phyloP scores from a whole-genome alignment of 2,888 invertebrate genomes.

The Gonocerus acuteangulatus region DNA sequence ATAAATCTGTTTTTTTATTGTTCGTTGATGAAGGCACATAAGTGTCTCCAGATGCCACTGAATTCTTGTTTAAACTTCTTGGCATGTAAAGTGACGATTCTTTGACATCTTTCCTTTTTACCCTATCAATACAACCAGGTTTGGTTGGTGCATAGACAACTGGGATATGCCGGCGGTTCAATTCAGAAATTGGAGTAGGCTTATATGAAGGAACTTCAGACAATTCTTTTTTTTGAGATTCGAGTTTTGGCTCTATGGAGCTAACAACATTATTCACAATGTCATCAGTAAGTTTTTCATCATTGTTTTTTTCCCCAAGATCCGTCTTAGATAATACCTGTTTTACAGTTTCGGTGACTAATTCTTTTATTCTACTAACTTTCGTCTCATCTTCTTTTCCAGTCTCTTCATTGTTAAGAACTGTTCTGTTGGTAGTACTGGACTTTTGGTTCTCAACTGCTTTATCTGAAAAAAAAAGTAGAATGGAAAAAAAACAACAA shows the following conservation, averaged over 20 bases:
- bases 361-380: constrained; percentile 8
- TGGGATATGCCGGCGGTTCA: constrained; percentile 43
- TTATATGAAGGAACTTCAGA: constrained; percentile 47
- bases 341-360: constrained; percentile 20
- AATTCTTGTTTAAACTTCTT: constrained; percentile 9
- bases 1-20: neutral
- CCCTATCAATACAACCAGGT: constrained; percentile 8
- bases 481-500: neutral
- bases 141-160: constrained; percentile 31
- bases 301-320: neutral
- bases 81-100: constrained; percentile 1
- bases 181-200: constrained; percentile 58
- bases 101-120: constrained; percentile 9
- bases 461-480: neutral
- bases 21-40: constrained; percentile 11
- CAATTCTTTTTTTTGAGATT: constrained; percentile 4
- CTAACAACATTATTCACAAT: constrained; percentile 13
- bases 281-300: neutral
- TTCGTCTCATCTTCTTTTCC: neutral
- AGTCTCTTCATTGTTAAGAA: neutral
- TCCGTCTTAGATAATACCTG: constrained; percentile 10
- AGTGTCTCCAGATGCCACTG: neutral
- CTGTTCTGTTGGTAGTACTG: too few species aligned
- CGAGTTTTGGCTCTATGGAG: constrained; percentile 3
- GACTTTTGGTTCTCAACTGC: too few species aligned